Percentiles rank a stretch among this genome's conserved stretches.
phyloP scores from a whole-genome alignment of 2,888 invertebrate genomes.

The Agrochola lota region DNA sequence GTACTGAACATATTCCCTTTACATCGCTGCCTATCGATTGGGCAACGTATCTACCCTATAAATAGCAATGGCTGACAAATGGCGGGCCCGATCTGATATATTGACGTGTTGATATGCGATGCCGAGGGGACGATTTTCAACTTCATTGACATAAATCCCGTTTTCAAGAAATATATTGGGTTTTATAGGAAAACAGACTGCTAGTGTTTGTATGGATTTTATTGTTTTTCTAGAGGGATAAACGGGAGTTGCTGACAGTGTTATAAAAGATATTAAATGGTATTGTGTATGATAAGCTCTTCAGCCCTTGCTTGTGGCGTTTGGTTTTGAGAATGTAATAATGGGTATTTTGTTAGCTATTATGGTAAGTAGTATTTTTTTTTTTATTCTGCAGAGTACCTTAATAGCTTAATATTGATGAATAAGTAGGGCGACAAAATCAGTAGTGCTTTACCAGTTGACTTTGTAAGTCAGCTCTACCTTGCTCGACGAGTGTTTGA shows the following conservation, averaged over 20 bases:
- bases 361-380: not conserved
- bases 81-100: constrained; percentile 79
- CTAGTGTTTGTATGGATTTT: constrained; percentile 64
- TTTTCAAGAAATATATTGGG: constrained; percentile 73
- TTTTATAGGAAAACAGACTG: constrained; percentile 69
- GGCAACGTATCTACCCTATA: constrained; percentile 73
- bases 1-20: constrained; percentile 54
- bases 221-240: constrained; percentile 67
- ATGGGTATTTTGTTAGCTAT: constrained; percentile 8
- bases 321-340: constrained; percentile 9
- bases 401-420: too few species aligned
- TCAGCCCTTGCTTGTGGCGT: constrained; percentile 16
- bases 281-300: constrained; percentile 52
- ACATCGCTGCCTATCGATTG: constrained; percentile 64
- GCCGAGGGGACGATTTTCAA: constrained; percentile 74
- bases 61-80: constrained; percentile 80
- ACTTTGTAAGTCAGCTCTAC: too few species aligned
- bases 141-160: constrained; percentile 76
- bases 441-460: too few species aligned
- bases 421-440: too few species aligned
- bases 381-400: not conserved
- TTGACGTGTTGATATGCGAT: constrained; percentile 80
- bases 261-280: constrained; percentile 57
- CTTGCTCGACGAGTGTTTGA: not conserved
- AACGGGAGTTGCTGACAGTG: constrained; percentile 40